phyloP scores from a whole-genome alignment of 2,113 vertebrate genomes.

The Chamaea fasciata region DNA sequence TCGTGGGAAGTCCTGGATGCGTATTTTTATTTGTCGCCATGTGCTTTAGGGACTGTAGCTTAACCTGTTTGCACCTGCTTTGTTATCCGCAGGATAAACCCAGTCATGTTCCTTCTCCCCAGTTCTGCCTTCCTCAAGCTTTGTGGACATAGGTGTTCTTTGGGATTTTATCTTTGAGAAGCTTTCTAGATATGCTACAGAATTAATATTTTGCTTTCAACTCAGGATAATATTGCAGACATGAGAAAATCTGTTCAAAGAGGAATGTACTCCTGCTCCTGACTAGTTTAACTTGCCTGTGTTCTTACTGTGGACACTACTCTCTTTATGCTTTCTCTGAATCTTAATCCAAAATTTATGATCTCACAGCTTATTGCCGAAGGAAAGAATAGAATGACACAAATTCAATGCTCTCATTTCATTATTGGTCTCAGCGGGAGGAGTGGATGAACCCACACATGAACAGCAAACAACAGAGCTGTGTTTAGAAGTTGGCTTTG shows the following conservation, averaged over 20 bases:
- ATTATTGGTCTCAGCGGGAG: constrained; percentile 37
- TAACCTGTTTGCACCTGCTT: not conserved
- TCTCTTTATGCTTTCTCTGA: constrained; percentile 31
- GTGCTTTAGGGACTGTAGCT: not conserved
- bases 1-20: not conserved
- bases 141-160: not conserved
- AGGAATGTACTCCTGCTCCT: not conserved
- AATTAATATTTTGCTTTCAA: constrained; percentile 12
- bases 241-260: not conserved
- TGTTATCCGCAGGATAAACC: not conserved
- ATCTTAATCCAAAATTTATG: constrained; percentile 61
- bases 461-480: constrained; percentile 42
- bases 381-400: constrained; percentile 49
- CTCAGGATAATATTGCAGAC: not conserved
- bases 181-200: not conserved
- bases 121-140: not conserved
- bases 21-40: not conserved
- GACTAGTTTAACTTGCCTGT: not conserved
- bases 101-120: not conserved
- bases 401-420: constrained; percentile 53
- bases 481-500: constrained; percentile 57
- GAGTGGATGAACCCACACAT: constrained; percentile 54
- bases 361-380: constrained; percentile 36
- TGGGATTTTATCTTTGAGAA: not conserved
- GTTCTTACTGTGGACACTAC: constrained; percentile 1